phyloP scores from a whole-genome alignment of 2,888 invertebrate genomes.

The Tetrapedia diversipes region DNA sequence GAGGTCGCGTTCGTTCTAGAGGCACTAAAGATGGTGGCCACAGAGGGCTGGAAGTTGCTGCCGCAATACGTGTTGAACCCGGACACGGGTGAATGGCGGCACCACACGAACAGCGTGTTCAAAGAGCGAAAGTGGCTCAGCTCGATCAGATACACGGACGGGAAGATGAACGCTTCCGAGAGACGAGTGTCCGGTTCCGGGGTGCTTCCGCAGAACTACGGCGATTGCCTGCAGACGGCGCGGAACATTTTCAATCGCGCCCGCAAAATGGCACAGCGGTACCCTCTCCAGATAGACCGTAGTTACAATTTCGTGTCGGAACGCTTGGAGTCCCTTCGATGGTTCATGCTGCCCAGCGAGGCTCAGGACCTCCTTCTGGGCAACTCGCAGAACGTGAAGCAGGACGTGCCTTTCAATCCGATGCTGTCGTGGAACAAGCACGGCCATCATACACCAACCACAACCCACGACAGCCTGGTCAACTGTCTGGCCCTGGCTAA shows the following conservation, averaged over 20 bases:
- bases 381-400: slow-evolving; percentile 90
- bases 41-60: slow-evolving; percentile 94
- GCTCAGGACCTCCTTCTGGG: slow-evolving; percentile 90
- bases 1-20: slow-evolving; percentile 92
- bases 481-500: slow-evolving; percentile 58
- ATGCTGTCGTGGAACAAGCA: slow-evolving; percentile 54
- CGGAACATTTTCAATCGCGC: slow-evolving; percentile 90
- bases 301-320: slow-evolving; percentile 88
- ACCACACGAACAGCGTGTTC: slow-evolving; percentile 90
- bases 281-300: slow-evolving; percentile 88
- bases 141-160: slow-evolving; percentile 89
- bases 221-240: slow-evolving; percentile 91
- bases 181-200: slow-evolving; percentile 89
- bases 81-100: slow-evolving; percentile 95
- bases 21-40: slow-evolving; percentile 93
- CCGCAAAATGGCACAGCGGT: slow-evolving; percentile 89
- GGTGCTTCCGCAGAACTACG: slow-evolving; percentile 89
- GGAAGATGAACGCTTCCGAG: slow-evolving; percentile 90
- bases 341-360: slow-evolving; percentile 96
- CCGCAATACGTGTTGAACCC: slow-evolving; percentile 94
- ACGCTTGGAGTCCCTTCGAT: slow-evolving; percentile 88
- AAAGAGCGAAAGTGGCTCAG: slow-evolving; percentile 93
- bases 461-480: slow-evolving; percentile 59
- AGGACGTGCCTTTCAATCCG: slow-evolving; percentile 90
- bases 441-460: slow-evolving; percentile 46